Evolutionary conservation across 2,888 invertebrate genomes (phyloP).

Genomic region (Monochamus alternatus): DNA sequence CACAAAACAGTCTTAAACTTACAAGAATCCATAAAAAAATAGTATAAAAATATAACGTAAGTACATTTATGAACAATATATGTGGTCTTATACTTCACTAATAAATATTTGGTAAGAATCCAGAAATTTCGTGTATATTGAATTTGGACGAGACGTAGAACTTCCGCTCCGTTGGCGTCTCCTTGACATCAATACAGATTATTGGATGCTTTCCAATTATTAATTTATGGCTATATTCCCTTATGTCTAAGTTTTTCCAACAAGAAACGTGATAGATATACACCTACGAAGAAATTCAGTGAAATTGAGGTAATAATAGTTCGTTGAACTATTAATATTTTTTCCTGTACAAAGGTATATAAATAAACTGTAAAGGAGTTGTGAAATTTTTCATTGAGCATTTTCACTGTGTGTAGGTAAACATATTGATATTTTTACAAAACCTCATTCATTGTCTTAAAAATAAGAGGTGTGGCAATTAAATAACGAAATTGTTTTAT

Average conservation of each 20-base stretch:
- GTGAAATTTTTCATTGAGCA: too few relatives aligned
- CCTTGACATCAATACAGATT: conserved; percentile 65
- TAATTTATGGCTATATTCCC: conserved; percentile 63
- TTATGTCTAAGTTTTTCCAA: conserved; percentile 68
- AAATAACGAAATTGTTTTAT: too few relatives aligned
- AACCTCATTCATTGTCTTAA: too few relatives aligned
- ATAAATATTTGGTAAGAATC: conserved; percentile 56
- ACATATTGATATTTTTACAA: too few relatives aligned
- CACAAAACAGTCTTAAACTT: conserved; percentile 26
- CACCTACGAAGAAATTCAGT: conserved; percentile 58
- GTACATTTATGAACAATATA: conserved; percentile 6
- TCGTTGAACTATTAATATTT: too few relatives aligned
- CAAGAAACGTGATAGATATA: conserved; percentile 67
- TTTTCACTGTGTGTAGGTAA: too few relatives aligned
- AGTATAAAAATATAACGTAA: conserved; percentile 19
- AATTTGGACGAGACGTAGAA: conserved; percentile 67
- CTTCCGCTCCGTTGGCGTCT: conserved; percentile 62
- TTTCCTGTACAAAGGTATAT: too few relatives aligned
- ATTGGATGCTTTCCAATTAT: conserved; percentile 68
- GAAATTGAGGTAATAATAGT: not conserved
- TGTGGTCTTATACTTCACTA: conserved; percentile 17
- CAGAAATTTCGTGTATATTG: conserved; percentile 65
- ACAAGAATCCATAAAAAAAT: conserved; percentile 20
- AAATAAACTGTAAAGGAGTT: too few relatives aligned
- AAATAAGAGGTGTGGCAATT: too few relatives aligned